Base-by-base conservation (phyloP, 2,888 invertebrate species). In the Drosophila stalkeri region DNA sequence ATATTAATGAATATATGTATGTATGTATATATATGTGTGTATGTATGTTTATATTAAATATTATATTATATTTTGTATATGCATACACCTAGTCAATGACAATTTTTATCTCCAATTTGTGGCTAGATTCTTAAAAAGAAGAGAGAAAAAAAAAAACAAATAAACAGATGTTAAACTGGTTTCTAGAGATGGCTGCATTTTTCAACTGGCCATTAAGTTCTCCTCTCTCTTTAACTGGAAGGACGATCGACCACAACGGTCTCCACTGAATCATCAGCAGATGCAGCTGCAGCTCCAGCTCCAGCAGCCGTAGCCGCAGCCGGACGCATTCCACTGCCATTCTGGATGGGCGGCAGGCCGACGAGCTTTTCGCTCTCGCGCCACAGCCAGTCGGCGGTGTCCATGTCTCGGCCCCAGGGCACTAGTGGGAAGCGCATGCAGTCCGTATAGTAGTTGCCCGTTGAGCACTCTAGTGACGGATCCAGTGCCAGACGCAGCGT, bases 311-410 rank as follows among this genome's bases (percentile, higher is more conserved):
- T 11, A 2, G 35, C 16, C 14, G 43, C 46, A 23, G 60, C 64
- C 8, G 69, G 9, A 39, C 64, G 73, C 8, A 44, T 6, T 52
- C 63, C 77, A 59, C 14, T 74, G 16, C 55, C 65, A 54, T 52
- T 56, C n/a, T 64, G 59, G 5, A 35, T 70, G 7, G 90, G 82
- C 4, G 86, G 83, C 23, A 92, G 61, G 7, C 91, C 91, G 51
- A 92, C 92, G 62, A 92, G 72, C 57, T 90, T 91, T 67, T 92
- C 92, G 65, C 93, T 93, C 46, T 90, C 93, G 1, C 94, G 93
- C 96, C 96, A 96, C 14, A 97, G 92, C 91, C 94, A 94, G 39
- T 93, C 93, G 2, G 95, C 95, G 59, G 93, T 91, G 55, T 94
- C 94, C 12, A 93, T 93, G 80, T 95, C 93, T 55, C 91, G 93